Conservation (phyloP, 2,797 vertebrate species). For the Amblyraja radiata region DNA sequence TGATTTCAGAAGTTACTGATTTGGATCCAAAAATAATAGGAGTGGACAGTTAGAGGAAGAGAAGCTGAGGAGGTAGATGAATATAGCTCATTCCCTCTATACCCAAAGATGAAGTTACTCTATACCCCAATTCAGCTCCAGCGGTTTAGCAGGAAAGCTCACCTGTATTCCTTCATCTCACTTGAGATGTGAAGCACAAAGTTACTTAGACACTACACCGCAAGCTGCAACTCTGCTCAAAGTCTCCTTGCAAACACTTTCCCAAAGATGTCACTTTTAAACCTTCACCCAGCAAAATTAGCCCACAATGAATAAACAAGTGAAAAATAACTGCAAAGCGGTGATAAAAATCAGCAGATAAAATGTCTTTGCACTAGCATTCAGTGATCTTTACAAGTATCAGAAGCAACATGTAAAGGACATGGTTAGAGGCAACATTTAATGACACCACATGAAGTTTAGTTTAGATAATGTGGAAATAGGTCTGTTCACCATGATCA, state of each 20-base stretch:
- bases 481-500: too few species aligned
- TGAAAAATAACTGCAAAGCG: not conserved
- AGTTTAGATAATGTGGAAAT: too few species aligned
- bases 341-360: not conserved
- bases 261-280: not conserved
- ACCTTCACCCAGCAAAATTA: not conserved
- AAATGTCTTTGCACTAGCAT: not conserved
- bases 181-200: too few species aligned
- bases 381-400: not conserved
- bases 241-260: not conserved
- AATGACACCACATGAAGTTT: not conserved
- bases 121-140: not conserved
- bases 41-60: not conserved
- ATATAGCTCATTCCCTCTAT: not conserved
- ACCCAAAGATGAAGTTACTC: not conserved
- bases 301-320: not conserved
- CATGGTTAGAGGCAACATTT: not conserved
- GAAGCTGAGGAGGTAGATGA: not conserved
- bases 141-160: not conserved
- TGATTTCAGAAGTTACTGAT: too few species aligned
- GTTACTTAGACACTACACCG: too few species aligned
- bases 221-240: not conserved
- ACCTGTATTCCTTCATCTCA: not conserved
- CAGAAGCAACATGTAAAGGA: not conserved
- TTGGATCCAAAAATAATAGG: too few species aligned